Base-by-base conservation (phyloP, 2,797 vertebrate genomes). In the Ceryle rudis region DNA sequence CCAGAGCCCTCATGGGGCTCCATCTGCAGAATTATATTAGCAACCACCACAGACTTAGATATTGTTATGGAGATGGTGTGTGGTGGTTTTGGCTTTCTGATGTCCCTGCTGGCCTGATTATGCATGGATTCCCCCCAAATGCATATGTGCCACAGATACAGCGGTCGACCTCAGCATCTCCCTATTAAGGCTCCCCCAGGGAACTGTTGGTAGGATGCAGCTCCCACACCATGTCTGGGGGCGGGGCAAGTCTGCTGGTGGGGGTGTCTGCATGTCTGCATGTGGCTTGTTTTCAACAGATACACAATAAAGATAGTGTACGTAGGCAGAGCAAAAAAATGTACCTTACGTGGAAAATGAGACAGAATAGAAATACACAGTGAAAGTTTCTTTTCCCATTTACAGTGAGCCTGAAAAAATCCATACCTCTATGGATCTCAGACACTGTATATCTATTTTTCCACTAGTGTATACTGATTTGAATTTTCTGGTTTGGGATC, bases 31-130 rank as follows among this genome's bases (percentile, higher is more conserved):
- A 96, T 95, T 96, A 66, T 80, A 92, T 96, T 97, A 97, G 75
- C 51, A 66, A 66, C 23, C 91, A 94, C 49, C 64, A 39, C 28
- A 73, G 95, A 75, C 90, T 93, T 84, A 47, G 72, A 94, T 91
- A 90, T 95, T 97, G 91, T 97, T 97, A 96, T 96, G 97, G 91
- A 97, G 94, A 97, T 97, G 72, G 72, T 90, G 75, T 7, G 4
- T 77, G 79, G 86, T 86, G 62, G 61, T 60, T 93, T 89, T 86
- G 81, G 57, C 67, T 96, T 96, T 86, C 54, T 69, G 64, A 82
- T 84, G 90, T 97, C 96, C 89, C 95, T 70, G 35, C 93, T 96
- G 97, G 88, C 92, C 89, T 81, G 90, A 84, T 97, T 97, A 96
- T 88, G 66, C 80, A 85, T 42, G 82, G 87, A 81, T 89, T 94